phyloP scores from a whole-genome alignment of 2,888 invertebrate genomes.

The Theodoxus fluviatilis region DNA sequence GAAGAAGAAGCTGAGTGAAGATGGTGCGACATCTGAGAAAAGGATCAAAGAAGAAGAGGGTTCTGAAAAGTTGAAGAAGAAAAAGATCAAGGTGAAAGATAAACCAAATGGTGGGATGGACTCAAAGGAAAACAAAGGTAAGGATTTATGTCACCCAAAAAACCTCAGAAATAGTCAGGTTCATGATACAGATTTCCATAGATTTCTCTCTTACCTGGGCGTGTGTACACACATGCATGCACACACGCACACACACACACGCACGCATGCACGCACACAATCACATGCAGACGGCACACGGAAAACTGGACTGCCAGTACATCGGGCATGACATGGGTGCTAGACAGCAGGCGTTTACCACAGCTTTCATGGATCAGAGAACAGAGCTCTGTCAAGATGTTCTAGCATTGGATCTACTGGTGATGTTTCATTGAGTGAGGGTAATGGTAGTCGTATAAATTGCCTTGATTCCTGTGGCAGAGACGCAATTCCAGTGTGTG shows the following conservation, averaged over 20 bases:
- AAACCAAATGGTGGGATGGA: constrained; percentile 29
- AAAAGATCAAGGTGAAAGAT: constrained; percentile 40
- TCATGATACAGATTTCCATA: neutral
- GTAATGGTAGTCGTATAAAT: too few species aligned
- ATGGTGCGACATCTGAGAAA: constrained; percentile 31
- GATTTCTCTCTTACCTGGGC: neutral
- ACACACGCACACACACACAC: constrained; percentile 16
- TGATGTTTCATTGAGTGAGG: too few species aligned
- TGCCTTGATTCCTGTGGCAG: too few species aligned
- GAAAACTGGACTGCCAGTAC: too few species aligned
- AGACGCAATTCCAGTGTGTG: too few species aligned
- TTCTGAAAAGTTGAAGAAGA: constrained; percentile 45
- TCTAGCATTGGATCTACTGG: too few species aligned
- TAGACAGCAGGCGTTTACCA: too few species aligned
- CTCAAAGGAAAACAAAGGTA: constrained; percentile 28
- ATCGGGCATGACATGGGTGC: too few species aligned
- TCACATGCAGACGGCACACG: too few species aligned
- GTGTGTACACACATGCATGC: neutral
- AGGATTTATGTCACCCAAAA: neutral
- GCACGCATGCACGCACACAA: neutral
- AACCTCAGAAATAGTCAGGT: too few species aligned
- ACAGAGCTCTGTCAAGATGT: too few species aligned
- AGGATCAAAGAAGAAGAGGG: constrained; percentile 40
- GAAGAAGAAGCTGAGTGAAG: constrained; percentile 42
- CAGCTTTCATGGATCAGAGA: too few species aligned